Conservation (phyloP, 64 coral and sea anemone species). For the Anthopleura sola region DNA sequence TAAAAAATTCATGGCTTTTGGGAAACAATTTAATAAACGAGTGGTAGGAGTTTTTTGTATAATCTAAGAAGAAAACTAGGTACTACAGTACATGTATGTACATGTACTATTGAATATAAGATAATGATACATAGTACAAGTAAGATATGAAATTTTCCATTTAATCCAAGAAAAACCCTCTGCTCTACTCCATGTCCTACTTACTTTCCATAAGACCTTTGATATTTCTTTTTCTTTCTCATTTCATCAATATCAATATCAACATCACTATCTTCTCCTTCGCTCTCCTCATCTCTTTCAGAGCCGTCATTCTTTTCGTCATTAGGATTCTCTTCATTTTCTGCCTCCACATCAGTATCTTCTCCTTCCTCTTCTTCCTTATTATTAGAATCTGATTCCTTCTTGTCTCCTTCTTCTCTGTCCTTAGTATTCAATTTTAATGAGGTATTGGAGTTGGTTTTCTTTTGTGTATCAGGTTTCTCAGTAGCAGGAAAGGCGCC, state of each 20-base stretch:
- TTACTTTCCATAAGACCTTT: slow-evolving; percentile 45
- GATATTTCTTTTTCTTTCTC: slow-evolving; percentile 37
- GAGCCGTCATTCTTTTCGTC: not conserved
- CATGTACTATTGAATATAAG: too few species aligned
- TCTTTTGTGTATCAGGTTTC: not conserved
- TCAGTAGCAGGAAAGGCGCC: slow-evolving; percentile 29
- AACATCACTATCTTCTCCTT: slow-evolving; percentile 29
- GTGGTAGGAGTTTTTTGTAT: too few species aligned
- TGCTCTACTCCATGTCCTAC: too few species aligned
- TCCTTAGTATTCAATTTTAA: not conserved
- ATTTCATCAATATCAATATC: slow-evolving; percentile 50
- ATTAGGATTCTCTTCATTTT: slow-evolving; percentile 9
- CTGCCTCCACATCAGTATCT: not conserved
- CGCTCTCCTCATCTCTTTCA: slow-evolving; percentile 24
- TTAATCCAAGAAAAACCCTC: too few species aligned
- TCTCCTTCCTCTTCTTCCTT: slow-evolving; percentile 15
- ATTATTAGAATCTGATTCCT: slow-evolving; percentile 6
- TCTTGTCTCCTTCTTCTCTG: not conserved
- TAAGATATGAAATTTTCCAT: too few species aligned
- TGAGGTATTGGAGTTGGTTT: not conserved
- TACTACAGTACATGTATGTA: too few species aligned
- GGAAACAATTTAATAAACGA: too few species aligned
- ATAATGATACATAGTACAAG: too few species aligned
- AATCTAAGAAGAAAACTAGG: too few species aligned
- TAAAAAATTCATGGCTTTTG: too few species aligned